Base-by-base conservation (phyloP, 2,113 vertebrate species). In the Carassius gibelio region DNA sequence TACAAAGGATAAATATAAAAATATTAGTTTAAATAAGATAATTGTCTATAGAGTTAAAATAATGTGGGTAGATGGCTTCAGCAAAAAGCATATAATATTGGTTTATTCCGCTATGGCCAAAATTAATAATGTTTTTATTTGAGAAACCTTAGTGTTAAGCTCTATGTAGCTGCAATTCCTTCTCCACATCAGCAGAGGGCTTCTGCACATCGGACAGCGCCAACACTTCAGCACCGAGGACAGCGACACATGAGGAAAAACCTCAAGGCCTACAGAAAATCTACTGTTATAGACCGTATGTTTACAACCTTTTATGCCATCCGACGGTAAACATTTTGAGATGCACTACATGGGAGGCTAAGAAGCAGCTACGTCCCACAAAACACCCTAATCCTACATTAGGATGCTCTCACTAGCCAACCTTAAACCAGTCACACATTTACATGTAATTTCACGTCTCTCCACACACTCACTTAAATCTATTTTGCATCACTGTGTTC, bases 161-260 rank as follows among this genome's bases (percentile, higher is more conserved):
- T 26, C 34, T 72, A 59, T 2, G 62, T n/a, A 57, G 3, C 23
- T 79, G 66, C 68, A 52, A 14, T 64, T 80, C 21, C 45, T 55
- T 36, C 57, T 84, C 30, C 30, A 74, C 75, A 74, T 64, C 82
- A 80, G 21, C 38, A 83, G 85, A 17, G 80, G 48, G 74, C n/a
- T 26, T 42, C 71, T 82, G 72, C 30, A 76, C 79, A 48, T 13
- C 15, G 74, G 23, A 79, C 75, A 79, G 57, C 55, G 6, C 34
- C 30, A 61, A 38, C 4, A 1, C 23, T 57, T 57, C 71, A 86
- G 62, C 30, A 82, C 80, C 21, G 9, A 62, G 71, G 69, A 86
- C 42, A 86, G 79, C 61, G 23, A 19, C 21, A 48, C n/a, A 71
- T 17, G 30, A 64, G 71, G 4, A 79, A 79, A 15, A 74, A 38